These are phyloP conservation scores for Siniperca knerii DNA, from an alignment of 2,113 vertebrate genomes.

Conservation along the genomic window DNA sequence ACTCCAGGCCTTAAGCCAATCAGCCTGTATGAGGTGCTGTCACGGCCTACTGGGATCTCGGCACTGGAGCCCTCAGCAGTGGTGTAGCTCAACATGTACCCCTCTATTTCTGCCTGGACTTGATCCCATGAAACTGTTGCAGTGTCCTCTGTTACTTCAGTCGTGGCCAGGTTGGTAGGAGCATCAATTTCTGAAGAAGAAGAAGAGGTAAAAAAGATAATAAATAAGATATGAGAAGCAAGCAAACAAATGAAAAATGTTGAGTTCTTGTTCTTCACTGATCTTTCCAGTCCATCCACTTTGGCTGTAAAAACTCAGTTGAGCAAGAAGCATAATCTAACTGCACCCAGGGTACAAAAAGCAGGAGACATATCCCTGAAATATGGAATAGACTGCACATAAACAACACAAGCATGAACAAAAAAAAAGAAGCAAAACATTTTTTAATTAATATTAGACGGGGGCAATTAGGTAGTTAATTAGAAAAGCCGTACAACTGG, in stretches of 20 bases:
- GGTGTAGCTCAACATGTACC: slow-evolving; percentile 86
- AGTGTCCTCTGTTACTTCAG: slow-evolving; percentile 83
- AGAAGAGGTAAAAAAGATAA: background rate
- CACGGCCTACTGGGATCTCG: slow-evolving; percentile 82
- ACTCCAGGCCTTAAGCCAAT: slow-evolving; percentile 85
- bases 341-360: background rate
- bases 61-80: slow-evolving; percentile 80
- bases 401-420: slow-evolving; percentile 1
- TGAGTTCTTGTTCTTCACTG: background rate
- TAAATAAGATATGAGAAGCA: background rate
- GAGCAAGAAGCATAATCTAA: background rate
- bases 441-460: no score
- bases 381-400: background rate
- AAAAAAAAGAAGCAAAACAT: no score
- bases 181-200: slow-evolving; percentile 77
- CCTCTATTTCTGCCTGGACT: slow-evolving; percentile 84
- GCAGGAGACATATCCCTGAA: background rate
- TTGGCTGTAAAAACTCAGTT: background rate
- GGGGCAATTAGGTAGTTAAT: no score
- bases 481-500: background rate
- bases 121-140: slow-evolving; percentile 84
- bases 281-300: background rate
- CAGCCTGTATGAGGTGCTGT: slow-evolving; percentile 78
- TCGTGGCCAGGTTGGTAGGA: slow-evolving; percentile 79
- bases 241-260: background rate